Evolutionary conservation across 1,140 invertebrate species (phyloP).

Genomic region (Spodoptera frugiperda): DNA sequence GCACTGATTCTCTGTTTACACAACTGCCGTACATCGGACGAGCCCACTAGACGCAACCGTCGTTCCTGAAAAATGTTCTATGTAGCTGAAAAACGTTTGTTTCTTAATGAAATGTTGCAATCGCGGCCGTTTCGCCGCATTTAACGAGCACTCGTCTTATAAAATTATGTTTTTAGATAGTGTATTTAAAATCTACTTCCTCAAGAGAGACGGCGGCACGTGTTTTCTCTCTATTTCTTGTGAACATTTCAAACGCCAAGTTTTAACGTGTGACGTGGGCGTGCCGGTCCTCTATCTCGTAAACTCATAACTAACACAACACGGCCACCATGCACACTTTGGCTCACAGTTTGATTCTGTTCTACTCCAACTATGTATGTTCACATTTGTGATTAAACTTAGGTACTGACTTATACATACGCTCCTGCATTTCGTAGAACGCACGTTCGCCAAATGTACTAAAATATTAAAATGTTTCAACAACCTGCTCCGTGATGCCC

Average conservation of each 20-base stretch:
- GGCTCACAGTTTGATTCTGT: constrained; percentile 25
- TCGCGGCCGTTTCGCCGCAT: not conserved
- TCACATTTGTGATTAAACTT: constrained; percentile 29
- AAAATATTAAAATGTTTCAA: constrained; percentile 40
- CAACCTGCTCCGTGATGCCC: constrained; percentile 14
- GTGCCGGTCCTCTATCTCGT: constrained; percentile 17
- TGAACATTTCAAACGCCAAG: not conserved
- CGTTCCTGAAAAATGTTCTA: constrained; percentile 3
- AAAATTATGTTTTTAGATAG: not conserved
- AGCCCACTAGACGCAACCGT: constrained; percentile 18
- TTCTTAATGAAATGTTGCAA: constrained; percentile 18
- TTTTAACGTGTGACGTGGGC: constrained; percentile 18
- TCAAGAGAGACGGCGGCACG: not conserved
- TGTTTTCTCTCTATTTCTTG: constrained; percentile 19
- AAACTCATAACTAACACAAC: constrained; percentile 13
- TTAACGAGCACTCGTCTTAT: not conserved
- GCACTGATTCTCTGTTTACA: constrained; percentile 34
- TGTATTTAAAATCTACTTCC: constrained; percentile 2
- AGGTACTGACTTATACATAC: constrained; percentile 1
- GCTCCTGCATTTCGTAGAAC: constrained; percentile 19
- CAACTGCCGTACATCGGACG: constrained; percentile 20
- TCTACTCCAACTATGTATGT: constrained; percentile 16
- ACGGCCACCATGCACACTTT: constrained; percentile 22
- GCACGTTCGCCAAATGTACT: constrained; percentile 39
- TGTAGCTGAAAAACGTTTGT: not conserved